Evolutionary conservation across 2,797 vertebrate genomes (phyloP).

Genomic region (Squalus acanthias): DNA sequence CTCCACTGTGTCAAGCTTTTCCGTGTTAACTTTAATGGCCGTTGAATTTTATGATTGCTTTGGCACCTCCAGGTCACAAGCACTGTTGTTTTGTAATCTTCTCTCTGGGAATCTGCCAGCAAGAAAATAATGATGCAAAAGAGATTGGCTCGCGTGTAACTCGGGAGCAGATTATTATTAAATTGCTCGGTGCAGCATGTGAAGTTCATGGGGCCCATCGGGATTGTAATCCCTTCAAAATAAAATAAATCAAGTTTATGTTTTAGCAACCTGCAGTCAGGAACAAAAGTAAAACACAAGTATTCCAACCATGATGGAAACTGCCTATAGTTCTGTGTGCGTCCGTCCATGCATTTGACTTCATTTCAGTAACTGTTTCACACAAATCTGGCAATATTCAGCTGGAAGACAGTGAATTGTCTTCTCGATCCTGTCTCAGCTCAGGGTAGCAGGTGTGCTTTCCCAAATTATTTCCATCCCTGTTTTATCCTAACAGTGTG

Average conservation of each 20-base stretch:
- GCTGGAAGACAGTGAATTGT: background rate
- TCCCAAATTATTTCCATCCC: background rate
- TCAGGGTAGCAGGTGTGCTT: conserved; percentile 4
- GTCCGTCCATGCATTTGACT: background rate
- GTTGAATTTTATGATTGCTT: conserved; percentile 30
- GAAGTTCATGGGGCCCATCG: background rate
- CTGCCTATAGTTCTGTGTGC: background rate
- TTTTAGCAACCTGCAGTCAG: background rate
- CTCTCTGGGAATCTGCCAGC: background rate
- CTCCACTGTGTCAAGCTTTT: background rate
- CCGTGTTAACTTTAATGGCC: background rate
- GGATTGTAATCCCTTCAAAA: background rate
- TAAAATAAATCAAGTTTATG: background rate
- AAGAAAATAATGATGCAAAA: background rate
- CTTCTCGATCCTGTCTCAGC: background rate
- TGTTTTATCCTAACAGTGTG: background rate
- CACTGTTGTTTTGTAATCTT: conserved; percentile 14
- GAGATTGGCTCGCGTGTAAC: background rate
- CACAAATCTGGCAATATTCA: background rate
- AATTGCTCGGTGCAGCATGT: background rate
- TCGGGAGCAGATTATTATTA: conserved; percentile 11
- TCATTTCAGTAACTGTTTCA: background rate
- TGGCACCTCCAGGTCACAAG: background rate
- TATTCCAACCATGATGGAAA: background rate
- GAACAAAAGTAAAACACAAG: background rate